These are phyloP conservation scores for Xiphorhynchus erythropygius DNA, from an alignment of 2,797 vertebrate species.

Conservation along the genomic window DNA sequence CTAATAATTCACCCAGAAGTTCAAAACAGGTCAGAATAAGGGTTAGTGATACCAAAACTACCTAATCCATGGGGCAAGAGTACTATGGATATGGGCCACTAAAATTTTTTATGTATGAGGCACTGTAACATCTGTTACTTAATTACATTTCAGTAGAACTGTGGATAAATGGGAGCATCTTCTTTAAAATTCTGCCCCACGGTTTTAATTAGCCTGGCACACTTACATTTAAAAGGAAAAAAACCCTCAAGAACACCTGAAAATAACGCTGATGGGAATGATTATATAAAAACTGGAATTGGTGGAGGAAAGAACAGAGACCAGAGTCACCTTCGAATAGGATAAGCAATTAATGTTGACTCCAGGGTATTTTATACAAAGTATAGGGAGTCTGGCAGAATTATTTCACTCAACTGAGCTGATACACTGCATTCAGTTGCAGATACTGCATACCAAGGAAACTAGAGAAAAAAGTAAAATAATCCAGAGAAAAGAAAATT, in stretches of 20 bases:
- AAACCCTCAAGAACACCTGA: not conserved
- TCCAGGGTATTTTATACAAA: not conserved
- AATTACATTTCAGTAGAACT: not conserved
- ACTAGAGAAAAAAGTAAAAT: not conserved
- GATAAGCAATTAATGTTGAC: not conserved
- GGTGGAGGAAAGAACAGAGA: not conserved
- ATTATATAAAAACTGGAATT: not conserved
- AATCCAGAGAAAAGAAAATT: not conserved
- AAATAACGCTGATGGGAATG: not conserved
- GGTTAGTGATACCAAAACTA: not conserved
- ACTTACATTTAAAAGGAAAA: not conserved
- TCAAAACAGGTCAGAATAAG: not conserved
- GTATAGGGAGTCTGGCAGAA: not conserved
- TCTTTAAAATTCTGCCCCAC: not conserved
- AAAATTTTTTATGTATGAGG: not conserved
- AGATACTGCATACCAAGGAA: not conserved
- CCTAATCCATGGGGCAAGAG: not conserved
- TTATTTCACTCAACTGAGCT: not conserved
- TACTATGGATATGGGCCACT: not conserved
- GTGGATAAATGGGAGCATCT: not conserved
- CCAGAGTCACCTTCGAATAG: not conserved
- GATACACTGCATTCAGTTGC: not conserved
- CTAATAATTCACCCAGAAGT: not conserved
- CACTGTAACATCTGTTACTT: not conserved
- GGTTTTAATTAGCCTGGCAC: not conserved